Conservation (phyloP, 2,797 vertebrate genomes). For the Gambusia yucatana region DNA sequence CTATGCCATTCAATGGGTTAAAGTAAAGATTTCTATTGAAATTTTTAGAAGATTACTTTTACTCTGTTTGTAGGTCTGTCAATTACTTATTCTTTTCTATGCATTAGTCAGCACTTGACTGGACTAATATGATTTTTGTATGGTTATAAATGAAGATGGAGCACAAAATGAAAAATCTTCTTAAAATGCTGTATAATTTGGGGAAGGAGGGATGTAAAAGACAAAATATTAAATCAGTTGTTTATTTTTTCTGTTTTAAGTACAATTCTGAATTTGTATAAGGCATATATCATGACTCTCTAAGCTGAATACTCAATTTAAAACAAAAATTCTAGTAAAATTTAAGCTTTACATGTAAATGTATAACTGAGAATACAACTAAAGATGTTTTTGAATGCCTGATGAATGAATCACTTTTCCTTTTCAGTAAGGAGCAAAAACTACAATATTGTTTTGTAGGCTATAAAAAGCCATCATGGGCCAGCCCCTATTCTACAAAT, state of each 20-base stretch:
- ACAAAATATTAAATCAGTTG: background rate
- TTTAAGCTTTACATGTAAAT: background rate
- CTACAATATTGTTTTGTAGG: conserved; percentile 54
- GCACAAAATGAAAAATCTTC: background rate
- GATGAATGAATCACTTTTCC: background rate
- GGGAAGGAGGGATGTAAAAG: background rate
- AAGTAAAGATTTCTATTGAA: too few species aligned
- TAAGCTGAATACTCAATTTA: background rate
- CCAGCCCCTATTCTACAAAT: conserved; percentile 88
- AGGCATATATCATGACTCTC: background rate
- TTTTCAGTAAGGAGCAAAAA: conserved; percentile 4
- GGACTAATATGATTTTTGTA: too few species aligned
- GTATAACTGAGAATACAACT: background rate
- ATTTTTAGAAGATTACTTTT: too few species aligned
- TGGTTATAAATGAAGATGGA: background rate
- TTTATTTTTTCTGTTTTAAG: background rate
- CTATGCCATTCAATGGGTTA: too few species aligned
- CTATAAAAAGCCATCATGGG: conserved; percentile 79
- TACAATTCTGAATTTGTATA: background rate
- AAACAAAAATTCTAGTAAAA: background rate
- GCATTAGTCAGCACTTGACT: too few species aligned
- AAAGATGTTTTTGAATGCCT: background rate
- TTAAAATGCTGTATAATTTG: background rate
- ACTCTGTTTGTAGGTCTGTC: too few species aligned
- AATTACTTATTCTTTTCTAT: too few species aligned